These are phyloP conservation scores for Ptilodon capucinus DNA, from an alignment of 2,888 invertebrate species.

Conservation along the genomic window DNA sequence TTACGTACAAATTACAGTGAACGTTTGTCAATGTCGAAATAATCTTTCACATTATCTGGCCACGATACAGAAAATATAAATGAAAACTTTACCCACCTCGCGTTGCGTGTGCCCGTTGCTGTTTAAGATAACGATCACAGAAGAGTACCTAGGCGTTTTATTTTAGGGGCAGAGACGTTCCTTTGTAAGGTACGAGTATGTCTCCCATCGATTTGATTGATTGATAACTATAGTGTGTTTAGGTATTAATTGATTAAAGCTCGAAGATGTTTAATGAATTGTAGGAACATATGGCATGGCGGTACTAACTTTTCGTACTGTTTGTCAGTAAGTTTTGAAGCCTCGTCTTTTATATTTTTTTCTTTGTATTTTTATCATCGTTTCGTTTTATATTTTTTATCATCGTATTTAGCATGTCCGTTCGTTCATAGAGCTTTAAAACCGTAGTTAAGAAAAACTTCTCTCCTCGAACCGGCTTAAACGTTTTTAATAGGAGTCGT, in stretches of 20 bases:
- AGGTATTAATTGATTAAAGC: too few relatives aligned
- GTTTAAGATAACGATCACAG: not conserved
- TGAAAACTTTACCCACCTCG: not conserved
- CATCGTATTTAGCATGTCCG: conserved; percentile 41
- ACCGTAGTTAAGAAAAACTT: conserved; percentile 45
- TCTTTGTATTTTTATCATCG: conserved; percentile 41
- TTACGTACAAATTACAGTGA: not conserved
- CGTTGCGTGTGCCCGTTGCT: not conserved
- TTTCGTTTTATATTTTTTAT: conserved; percentile 40
- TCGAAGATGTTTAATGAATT: too few relatives aligned
- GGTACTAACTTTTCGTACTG: not conserved
- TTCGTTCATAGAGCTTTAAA: conserved; percentile 44
- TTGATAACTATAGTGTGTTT: too few relatives aligned
- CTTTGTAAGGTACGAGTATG: not conserved
- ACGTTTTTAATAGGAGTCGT: conserved; percentile 40
- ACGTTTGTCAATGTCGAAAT: conserved; percentile 2
- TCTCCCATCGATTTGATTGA: conserved; percentile 5
- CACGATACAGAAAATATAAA: not conserved
- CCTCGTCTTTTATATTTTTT: conserved; percentile 26
- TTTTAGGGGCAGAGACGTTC: not conserved
- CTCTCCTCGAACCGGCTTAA: conserved; percentile 26
- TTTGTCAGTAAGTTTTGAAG: not conserved
- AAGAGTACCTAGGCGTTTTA: not conserved
- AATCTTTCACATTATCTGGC: not conserved
- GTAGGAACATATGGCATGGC: too few relatives aligned